phyloP scores from a whole-genome alignment of 2,888 invertebrate genomes.

The Dynastes tityus region DNA sequence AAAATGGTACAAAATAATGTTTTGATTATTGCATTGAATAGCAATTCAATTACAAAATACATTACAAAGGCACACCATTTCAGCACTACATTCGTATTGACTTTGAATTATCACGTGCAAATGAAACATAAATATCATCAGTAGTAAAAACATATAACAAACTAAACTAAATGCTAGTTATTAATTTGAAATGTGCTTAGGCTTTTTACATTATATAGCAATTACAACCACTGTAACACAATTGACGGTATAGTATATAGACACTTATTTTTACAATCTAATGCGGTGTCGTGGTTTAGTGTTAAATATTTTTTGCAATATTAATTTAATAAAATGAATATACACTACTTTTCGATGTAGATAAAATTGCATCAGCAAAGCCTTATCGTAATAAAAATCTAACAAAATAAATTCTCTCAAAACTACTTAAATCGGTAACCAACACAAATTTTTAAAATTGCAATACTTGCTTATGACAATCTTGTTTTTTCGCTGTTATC shows the following conservation, averaged over 20 bases:
- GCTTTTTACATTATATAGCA: background rate
- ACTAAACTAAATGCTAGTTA: background rate
- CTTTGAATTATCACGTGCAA: conserved; percentile 36
- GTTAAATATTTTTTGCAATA: too few species aligned
- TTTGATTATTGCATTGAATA: conserved; percentile 39
- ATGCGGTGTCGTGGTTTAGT: too few species aligned
- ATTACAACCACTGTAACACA: background rate
- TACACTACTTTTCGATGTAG: too few species aligned
- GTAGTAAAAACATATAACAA: conserved; percentile 4
- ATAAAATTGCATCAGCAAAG: too few species aligned
- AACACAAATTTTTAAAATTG: too few species aligned
- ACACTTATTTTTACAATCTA: background rate
- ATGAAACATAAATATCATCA: background rate
- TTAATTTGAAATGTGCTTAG: conserved; percentile 13
- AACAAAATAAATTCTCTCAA: too few species aligned
- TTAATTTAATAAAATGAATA: too few species aligned
- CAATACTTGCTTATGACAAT: too few species aligned
- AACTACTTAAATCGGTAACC: too few species aligned
- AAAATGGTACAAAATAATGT: conserved; percentile 39
- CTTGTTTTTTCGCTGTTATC: too few species aligned
- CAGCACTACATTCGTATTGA: conserved; percentile 37
- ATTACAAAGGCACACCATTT: conserved; percentile 41
- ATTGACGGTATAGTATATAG: background rate
- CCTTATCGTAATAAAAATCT: too few species aligned
- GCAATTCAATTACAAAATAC: conserved; percentile 16